A percentile compares a stretch with the other conserved stretches of the same genome.
These are phyloP conservation scores for Rhabdophis nuchalis DNA, from an alignment of 2,797 vertebrate species.

Conservation along the genomic window DNA sequence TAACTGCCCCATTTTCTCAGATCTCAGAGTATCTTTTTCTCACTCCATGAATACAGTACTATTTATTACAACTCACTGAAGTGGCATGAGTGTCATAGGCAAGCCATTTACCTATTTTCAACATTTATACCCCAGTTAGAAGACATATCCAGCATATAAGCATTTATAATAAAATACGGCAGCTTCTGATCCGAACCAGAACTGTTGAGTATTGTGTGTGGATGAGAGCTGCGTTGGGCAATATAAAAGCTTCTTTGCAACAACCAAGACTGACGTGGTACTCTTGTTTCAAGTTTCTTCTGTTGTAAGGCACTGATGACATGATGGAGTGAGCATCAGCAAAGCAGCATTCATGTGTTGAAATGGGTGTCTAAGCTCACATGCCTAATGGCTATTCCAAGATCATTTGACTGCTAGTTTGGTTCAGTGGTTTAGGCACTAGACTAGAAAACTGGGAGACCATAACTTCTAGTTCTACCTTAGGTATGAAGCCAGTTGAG, in stretches of 20 bases:
- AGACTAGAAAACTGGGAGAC: neutral
- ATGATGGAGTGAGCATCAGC: neutral
- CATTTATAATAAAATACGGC: neutral
- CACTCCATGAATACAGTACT: neutral
- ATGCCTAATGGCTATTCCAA: neutral
- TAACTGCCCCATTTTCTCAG: neutral
- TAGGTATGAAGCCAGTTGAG: neutral
- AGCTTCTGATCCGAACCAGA: neutral
- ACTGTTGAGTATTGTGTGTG: neutral
- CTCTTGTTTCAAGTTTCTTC: neutral
- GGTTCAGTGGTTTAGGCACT: neutral
- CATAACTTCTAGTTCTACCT: neutral
- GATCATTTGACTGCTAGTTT: neutral
- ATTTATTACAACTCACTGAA: neutral
- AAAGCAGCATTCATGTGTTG: neutral
- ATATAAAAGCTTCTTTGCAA: neutral
- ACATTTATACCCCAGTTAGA: neutral
- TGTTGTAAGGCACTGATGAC: neutral
- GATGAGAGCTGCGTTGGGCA: neutral
- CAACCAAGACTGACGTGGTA: neutral
- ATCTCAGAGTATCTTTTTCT: neutral
- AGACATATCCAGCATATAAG: neutral
- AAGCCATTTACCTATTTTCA: slow-evolving; percentile 2
- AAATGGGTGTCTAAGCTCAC: neutral
- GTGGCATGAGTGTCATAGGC: neutral